Evolutionary conservation across 2,113 vertebrate genomes (phyloP), one percentile per base, ranked within the genome.

Genomic region (Thermophis baileyi): DNA sequence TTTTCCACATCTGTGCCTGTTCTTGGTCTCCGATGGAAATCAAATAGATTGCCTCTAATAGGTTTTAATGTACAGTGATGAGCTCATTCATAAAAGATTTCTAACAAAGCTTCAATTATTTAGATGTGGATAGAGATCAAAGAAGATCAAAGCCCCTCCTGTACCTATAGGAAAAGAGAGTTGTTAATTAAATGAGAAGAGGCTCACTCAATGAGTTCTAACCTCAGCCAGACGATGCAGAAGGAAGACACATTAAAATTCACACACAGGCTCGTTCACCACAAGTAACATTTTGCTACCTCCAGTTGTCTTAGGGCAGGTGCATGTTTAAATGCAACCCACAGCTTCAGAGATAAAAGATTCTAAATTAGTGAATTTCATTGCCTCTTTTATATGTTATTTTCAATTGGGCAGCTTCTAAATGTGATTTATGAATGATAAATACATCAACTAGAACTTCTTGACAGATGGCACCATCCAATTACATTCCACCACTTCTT

Each of bases 1-100:
- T 92, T 91, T 92, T 95, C 94, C 47, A 44, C 40, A 60, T 60
- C 51, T 27, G 54, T 22, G n/a, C 49, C 24, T 53, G 30, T 5
- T 35, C 85, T 55, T 88, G 92, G 94, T 87, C 94, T 94, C 97
- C 94, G 86, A 25, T 92, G 96, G 96, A 96, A 97, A 96, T 96
- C 94, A 95, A 95, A 95, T 94, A 94, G 95, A 97, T 97, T 95
- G 91, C 95, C 91, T 96, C 94, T 97, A 96, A 97, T 96, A 96
- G 96, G 94, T 95, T 97, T 96, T 96, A 97, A 96, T 96, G 95
- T 95, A 94, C 94, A 96, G 95, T 96, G 95, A 96, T 97, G 95
- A 96, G 91, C 89, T 95, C 95, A 94, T 96, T 96, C 96, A 96
- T 94, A 95, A 97, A 96, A 95, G 93, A 95, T 94, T 93, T 96